Evolutionary conservation across 1,140 invertebrate genomes (phyloP), one percentile per base, ranked within the genome.

Genomic region (Gryllus bimaculatus): DNA sequence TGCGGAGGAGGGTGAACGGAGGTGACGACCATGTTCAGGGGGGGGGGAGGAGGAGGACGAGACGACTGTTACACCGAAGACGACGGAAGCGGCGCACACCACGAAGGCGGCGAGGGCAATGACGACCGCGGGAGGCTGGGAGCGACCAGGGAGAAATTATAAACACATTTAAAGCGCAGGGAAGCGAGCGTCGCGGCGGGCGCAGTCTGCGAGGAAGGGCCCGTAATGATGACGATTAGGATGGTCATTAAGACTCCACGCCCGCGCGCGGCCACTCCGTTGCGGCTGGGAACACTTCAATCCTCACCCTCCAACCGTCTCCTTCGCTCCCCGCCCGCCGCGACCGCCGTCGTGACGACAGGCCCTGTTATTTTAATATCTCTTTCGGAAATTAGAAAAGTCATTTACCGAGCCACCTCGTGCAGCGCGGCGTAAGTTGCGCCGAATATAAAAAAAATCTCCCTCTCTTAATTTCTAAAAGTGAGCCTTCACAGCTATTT

Each of bases 371-470:
- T 66, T 66, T 66, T 66, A 66, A 13, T 66, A 66, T 66, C 54
- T 66, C 54, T 66, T 66, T 66, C 54, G 54, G 54, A 66, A 66
- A 66, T 66, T 66, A 66, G 54, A 66, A 66, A 66, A 66, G 54
- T 18, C 54, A 66, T 66, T 66, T 66, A 66, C 54, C 10, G 54
- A 66, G 54, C 10, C 10, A 66, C 54, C 10, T 66, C 54, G 54
- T 66, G 54, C 26, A 39, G 5, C 26, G 26, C 26, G 26, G 26
- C 54, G 54, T 66, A 66, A 18, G 18, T 66, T 66, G 54, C 7
- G 54, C 18, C 54, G 18, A 66, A 66, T 66, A 18, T 66, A 66
- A 13, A 66, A 66, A 66, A 66, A 66, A 66, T n/a, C 2, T 66
- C 10, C 10, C 18, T 66, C 54, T 66, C 54, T 66, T 66, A 66